phyloP scores from a whole-genome alignment of 2,888 invertebrate species.

The Mythimna impura region DNA sequence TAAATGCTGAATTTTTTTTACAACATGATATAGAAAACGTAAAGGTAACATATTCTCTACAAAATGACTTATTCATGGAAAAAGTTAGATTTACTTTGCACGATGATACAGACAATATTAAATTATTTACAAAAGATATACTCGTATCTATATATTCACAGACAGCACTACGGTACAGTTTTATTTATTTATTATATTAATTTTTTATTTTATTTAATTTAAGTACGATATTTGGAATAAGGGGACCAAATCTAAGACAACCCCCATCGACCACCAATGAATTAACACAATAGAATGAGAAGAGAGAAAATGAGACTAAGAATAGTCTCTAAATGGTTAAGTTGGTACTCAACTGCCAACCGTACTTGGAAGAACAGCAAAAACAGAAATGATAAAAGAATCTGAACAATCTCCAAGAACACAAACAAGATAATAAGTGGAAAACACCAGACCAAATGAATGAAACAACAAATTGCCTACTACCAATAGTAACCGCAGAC shows the following conservation, averaged over 20 bases:
- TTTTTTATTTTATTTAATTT: too few relatives aligned
- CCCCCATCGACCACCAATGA: neutral
- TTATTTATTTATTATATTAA: too few relatives aligned
- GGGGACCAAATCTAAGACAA: neutral
- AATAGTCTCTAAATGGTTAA: neutral
- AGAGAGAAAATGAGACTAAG: neutral
- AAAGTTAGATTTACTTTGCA: neutral
- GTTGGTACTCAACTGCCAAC: neutral
- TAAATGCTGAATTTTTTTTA: neutral
- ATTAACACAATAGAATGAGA: neutral
- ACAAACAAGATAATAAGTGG: neutral
- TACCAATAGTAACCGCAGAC: constrained; percentile 7
- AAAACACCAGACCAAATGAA: neutral
- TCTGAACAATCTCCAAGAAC: neutral
- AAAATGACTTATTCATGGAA: constrained; percentile 12
- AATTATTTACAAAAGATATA: neutral
- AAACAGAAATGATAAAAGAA: neutral
- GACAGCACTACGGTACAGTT: too few relatives aligned
- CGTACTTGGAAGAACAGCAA: neutral
- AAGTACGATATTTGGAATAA: neutral
- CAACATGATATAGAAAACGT: neutral
- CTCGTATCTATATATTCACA: neutral
- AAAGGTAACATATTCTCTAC: neutral
- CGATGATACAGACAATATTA: neutral
- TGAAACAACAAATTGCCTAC: constrained; percentile 10